phyloP scores from a whole-genome alignment of 2,113 vertebrate species.

The Axis porcinus region DNA sequence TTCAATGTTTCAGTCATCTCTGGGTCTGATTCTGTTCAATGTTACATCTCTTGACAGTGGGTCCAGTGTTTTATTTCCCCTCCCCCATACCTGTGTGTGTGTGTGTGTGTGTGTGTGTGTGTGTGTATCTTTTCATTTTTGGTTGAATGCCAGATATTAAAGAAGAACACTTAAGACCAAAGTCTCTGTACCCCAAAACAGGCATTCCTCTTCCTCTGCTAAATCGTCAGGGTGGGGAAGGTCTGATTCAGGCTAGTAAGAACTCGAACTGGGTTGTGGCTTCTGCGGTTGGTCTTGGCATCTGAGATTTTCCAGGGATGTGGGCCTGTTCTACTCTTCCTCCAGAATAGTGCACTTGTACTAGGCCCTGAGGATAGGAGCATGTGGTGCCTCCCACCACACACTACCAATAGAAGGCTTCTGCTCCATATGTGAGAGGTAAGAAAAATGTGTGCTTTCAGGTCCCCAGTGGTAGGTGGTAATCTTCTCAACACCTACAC shows the following conservation, averaged over 20 bases:
- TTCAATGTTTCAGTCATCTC: not conserved
- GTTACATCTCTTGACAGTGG: not conserved
- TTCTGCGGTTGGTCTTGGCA: not conserved
- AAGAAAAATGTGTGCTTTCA: not conserved
- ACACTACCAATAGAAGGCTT: not conserved
- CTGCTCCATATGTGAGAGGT: not conserved
- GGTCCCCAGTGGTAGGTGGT: not conserved
- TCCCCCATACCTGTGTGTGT: not conserved
- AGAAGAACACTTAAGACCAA: not conserved
- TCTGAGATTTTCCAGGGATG: not conserved
- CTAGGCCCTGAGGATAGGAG: not conserved
- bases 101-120: not conserved
- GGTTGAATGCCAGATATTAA: not conserved
- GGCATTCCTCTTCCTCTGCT: not conserved
- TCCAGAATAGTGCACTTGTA: not conserved
- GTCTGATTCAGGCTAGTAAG: not conserved
- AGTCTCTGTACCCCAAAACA: not conserved
- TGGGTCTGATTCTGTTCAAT: not conserved
- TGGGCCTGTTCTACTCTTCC: not conserved
- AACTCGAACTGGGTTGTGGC: not conserved
- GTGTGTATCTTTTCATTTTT: not conserved
- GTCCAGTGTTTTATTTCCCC: not conserved
- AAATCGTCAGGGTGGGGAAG: not conserved
- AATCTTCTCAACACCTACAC: not conserved
- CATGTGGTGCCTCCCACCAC: not conserved